Conservation (phyloP, 1,140 invertebrate species). For the Papilio xuthus region DNA sequence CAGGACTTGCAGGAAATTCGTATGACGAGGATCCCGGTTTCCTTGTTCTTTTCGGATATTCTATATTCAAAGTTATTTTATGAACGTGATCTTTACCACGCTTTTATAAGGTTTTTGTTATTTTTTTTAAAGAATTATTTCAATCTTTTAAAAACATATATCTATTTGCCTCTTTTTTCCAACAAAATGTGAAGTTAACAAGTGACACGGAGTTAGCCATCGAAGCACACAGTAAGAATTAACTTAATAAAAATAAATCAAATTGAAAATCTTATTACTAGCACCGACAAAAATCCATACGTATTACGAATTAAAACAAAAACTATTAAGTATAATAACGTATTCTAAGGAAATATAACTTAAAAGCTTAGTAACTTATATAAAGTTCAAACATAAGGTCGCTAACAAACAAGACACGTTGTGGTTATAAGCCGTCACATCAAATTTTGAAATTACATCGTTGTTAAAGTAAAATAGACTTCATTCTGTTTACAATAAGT, state of each 20-base stretch:
- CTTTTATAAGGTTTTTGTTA: neutral
- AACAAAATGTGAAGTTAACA: too few species aligned
- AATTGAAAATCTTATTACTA: too few species aligned
- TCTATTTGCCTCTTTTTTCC: too few species aligned
- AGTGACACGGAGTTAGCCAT: too few species aligned
- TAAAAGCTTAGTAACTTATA: neutral
- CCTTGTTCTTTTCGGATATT: constrained; percentile 13
- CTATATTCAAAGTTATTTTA: constrained; percentile 8
- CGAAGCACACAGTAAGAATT: too few species aligned
- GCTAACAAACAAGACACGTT: constrained; percentile 11
- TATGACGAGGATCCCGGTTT: neutral
- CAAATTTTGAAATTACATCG: neutral
- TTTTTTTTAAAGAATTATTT: neutral
- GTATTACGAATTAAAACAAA: neutral
- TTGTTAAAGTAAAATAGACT: constrained; percentile 1
- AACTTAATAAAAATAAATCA: too few species aligned
- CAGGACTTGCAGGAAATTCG: constrained; percentile 2
- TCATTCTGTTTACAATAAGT: neutral
- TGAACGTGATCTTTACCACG: neutral
- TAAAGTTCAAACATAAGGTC: constrained; percentile 7
- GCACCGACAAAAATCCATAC: too few species aligned
- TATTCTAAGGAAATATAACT: neutral
- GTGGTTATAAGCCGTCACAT: constrained; percentile 17
- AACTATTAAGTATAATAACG: neutral
- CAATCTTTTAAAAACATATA: too few species aligned